These are phyloP conservation scores for Cremastinae sp. DNA, from an alignment of 2,888 invertebrate species.

Conservation along the genomic window DNA sequence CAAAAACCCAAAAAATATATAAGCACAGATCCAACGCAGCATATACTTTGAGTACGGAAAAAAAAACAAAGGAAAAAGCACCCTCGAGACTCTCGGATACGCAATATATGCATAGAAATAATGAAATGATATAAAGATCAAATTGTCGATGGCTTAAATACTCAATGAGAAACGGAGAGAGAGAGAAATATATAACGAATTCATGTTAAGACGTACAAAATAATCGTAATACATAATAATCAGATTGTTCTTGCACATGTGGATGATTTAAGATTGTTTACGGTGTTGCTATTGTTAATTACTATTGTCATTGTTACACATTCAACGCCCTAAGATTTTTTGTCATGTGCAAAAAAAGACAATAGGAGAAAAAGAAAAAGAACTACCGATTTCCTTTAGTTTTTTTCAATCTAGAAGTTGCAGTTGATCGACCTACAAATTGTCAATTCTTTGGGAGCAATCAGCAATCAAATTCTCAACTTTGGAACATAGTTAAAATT, in stretches of 20 bases:
- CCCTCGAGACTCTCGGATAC: conserved; percentile 46
- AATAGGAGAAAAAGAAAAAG: conserved; percentile 63
- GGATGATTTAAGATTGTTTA: conserved; percentile 34
- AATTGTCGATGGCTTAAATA: conserved; percentile 57
- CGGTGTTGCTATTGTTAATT: conserved; percentile 35
- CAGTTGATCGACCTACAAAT: conserved; percentile 74
- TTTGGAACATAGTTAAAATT: conserved; percentile 67
- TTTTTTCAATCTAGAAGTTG: conserved; percentile 67
- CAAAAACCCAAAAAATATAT: conserved; percentile 7
- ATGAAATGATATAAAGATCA: conserved; percentile 48
- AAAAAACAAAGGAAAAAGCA: conserved; percentile 34
- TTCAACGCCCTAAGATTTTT: conserved; percentile 44
- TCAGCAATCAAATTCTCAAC: conserved; percentile 76
- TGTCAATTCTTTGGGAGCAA: conserved; percentile 77
- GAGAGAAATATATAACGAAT: conserved; percentile 44
- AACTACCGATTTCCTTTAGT: conserved; percentile 46
- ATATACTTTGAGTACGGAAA: conserved; percentile 45
- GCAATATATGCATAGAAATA: conserved; percentile 42
- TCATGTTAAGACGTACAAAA: conserved; percentile 22
- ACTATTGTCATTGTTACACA: conserved; percentile 18
- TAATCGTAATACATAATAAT: conserved; percentile 14
- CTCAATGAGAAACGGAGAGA: conserved; percentile 38
- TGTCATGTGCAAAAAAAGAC: conserved; percentile 22
- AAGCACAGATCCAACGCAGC: conserved; percentile 34
- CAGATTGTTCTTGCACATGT: conserved; percentile 25